Base-by-base conservation (phyloP, 2,888 invertebrate species). In the Dicroscelio sp. region DNA sequence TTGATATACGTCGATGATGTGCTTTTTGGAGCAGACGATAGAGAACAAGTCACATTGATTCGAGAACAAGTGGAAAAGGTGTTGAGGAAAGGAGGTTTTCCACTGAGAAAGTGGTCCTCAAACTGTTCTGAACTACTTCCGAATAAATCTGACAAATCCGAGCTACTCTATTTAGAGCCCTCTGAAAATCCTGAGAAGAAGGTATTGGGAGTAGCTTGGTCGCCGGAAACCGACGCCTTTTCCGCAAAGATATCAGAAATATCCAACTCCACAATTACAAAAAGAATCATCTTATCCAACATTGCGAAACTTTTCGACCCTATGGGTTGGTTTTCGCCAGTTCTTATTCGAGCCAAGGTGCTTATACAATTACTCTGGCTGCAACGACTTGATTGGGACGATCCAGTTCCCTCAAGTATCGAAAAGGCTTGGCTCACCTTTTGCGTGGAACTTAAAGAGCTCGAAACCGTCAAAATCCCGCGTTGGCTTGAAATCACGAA, bases 1-100 rank as follows among this genome's bases (percentile, higher is more conserved):
- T 5, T 4, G 1, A 79, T 79, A 25, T 67, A 79, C 43, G 79
- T 79, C 1, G 67, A 79, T 67, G 67, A 79, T 20, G 33, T 79
- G 31, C 52, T 79, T 2, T 79, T 65, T 27, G 79, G 79, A 31
- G 79, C 79, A 3, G n/a, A 79, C 10, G 48, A 48, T 6, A 38
- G 31, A 5, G 20, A 30, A 43, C 20, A 17, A 2, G 8, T n/a
- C 1, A 8, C 20, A 30, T 20, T 25, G 25, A 69, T 69, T 5
- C n/a, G 73, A 30, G 52, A 73, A n/a, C 52, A 73, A 20, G n/a
- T 52, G 12, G 31, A 8, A 0, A n/a, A 20, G 3, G 5, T 63
- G 20, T 23, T 78, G 10, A 27, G 8, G 3, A 27, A 6, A 20
- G 60, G 63, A 17, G n/a, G 60, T 20, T 43, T 78, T 27, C 30